Evolutionary conservation across 1,140 invertebrate genomes (phyloP), one percentile per base, ranked within the genome.

Genomic region (silkworm (Bombyx mori)): DNA sequence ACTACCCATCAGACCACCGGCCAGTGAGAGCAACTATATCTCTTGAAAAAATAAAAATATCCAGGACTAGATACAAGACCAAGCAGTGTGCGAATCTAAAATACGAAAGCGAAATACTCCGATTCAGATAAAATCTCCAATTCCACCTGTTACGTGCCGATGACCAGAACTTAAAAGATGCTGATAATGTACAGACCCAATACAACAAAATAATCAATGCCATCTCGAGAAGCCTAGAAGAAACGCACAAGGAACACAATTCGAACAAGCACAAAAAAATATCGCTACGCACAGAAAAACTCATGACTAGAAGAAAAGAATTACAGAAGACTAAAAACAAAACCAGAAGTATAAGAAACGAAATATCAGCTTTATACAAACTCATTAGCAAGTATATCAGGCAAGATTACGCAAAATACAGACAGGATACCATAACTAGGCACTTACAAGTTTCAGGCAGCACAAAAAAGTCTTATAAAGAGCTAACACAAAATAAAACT

Each of bases 1-100:
- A 57, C n/a, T 63, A 44, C 22, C 10, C 50, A 1, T 61, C 57
- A 43, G 65, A 67, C 44, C 61, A 67, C 35, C 56, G 61, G 58
- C 42, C 57, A 48, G 10, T 66, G 1, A 66, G 60, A 62, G 48
- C 60, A 46, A 56, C 22, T 54, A 45, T 52, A 35, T 12, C n/a
- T 42, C 10, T 61, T 10, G 56, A 18, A 26, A 59, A 56, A 56
- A 0, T 22, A 26, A 50, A 50, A 26, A 50, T 8, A 50, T 22
- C 12, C 12, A 50, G 48, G 48, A 10, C 48, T 50, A 50, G 12
- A 6, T 18, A 22, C 48, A 50, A 26, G 7, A 18, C 6, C 48
- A 22, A 26, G 1, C n/a, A 18, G 12, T 12, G 26, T 26, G 12
- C n/a, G 8, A 50, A 12, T 22, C 26, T 50, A 8, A 50, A 50